Evolutionary conservation across 2,113 vertebrate genomes (phyloP).

Genomic region (Prinia subflava): DNA sequence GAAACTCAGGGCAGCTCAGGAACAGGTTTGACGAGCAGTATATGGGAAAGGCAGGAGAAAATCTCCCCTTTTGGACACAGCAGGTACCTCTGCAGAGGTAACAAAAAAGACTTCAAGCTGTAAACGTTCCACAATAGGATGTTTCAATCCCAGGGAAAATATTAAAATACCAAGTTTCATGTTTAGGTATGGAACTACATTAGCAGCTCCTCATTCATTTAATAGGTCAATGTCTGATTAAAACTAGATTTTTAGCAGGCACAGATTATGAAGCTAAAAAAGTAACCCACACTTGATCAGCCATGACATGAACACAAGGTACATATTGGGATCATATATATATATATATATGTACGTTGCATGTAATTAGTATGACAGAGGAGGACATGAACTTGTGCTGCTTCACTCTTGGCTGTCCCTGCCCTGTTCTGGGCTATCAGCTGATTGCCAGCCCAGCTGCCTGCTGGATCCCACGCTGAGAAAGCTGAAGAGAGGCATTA

Average conservation of each 20-base stretch:
- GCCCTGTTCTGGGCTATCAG: neutral
- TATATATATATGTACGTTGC: fast-evolving
- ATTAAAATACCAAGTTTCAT: neutral
- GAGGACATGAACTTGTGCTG: neutral
- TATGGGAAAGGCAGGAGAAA: neutral
- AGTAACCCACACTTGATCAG: neutral
- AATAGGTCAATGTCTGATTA: neutral
- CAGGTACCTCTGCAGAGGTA: neutral
- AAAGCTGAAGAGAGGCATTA: slow-evolving; percentile 4
- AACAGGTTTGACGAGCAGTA: slow-evolving; percentile 8
- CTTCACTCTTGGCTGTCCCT: neutral
- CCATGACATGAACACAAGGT: neutral
- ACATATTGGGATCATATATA: fast-evolving
- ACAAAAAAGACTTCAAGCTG: neutral
- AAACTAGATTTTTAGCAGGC: neutral
- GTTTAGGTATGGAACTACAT: neutral
- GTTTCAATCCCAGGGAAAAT: neutral
- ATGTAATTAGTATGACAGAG: neutral
- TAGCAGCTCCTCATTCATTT: neutral
- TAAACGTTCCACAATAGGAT: neutral
- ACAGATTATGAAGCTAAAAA: neutral
- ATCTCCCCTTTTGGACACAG: neutral
- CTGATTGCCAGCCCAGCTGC: neutral
- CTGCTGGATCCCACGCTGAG: neutral
- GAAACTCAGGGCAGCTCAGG: neutral